Evolutionary conservation across 1,140 invertebrate species (phyloP).

Genomic region (Himalopsyche phryganea): DNA sequence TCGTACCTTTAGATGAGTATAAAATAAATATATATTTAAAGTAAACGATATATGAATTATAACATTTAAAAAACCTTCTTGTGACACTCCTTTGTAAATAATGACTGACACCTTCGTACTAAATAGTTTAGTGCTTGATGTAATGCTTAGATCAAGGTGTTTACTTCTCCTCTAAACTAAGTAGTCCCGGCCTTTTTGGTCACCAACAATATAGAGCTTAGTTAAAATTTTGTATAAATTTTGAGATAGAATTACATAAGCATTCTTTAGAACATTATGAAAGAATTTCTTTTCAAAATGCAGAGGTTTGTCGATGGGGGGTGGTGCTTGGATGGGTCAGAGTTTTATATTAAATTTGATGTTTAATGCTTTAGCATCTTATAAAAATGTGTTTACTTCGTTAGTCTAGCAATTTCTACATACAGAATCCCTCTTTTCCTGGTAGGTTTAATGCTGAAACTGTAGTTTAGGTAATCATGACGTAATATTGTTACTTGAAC

Average conservation of each 20-base stretch:
- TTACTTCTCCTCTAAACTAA: slow-evolving; percentile 11
- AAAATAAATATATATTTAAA: no score
- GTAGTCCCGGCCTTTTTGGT: slow-evolving; percentile 17
- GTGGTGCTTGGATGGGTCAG: slow-evolving; percentile 33
- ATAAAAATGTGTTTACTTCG: slow-evolving; percentile 23
- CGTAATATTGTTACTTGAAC: no score
- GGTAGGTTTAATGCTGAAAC: slow-evolving; percentile 15
- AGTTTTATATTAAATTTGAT: slow-evolving; percentile 22
- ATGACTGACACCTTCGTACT: slow-evolving; percentile 19
- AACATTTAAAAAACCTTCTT: no score
- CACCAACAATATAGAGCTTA: slow-evolving; percentile 12
- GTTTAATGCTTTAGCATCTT: slow-evolving; percentile 30
- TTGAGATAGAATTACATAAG: slow-evolving; percentile 16
- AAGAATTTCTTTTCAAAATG: background rate
- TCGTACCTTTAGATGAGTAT: no score
- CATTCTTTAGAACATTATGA: slow-evolving; percentile 6
- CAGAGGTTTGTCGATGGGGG: slow-evolving; percentile 6
- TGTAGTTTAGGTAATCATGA: no score
- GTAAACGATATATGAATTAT: no score
- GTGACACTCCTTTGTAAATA: slow-evolving; percentile 21
- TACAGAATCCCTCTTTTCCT: slow-evolving; percentile 21
- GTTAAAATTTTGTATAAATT: slow-evolving; percentile 13
- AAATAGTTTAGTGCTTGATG: slow-evolving; percentile 32
- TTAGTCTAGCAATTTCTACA: slow-evolving; percentile 31
- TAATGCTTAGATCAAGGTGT: slow-evolving; percentile 32